These are phyloP conservation scores for Noctilio leporinus DNA, from an alignment of 2,113 vertebrate species.

Conservation along the genomic window DNA sequence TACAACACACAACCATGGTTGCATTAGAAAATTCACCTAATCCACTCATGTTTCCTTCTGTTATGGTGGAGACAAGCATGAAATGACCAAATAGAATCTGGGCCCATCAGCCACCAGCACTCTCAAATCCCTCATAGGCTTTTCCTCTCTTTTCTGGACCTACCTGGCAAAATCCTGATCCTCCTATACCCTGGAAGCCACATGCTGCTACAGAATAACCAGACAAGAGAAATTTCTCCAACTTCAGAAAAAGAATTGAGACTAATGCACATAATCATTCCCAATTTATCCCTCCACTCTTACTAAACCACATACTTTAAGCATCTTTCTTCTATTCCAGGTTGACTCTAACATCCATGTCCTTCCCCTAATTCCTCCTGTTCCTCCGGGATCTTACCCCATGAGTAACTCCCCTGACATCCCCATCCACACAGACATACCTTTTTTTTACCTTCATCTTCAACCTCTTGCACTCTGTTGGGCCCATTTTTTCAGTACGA, in stretches of 20 bases:
- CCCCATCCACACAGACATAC: too few species aligned
- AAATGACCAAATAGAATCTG: background rate
- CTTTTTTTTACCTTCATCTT: background rate
- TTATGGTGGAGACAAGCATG: background rate
- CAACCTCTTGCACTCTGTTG: background rate
- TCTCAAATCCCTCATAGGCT: background rate
- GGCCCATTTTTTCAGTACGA: background rate
- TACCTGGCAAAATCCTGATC: background rate
- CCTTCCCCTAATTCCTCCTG: background rate
- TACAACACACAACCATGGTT: background rate
- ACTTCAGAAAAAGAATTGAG: background rate
- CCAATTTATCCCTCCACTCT: background rate
- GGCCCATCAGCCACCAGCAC: too few species aligned
- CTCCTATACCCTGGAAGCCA: background rate
- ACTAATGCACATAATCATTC: background rate
- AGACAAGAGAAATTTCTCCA: background rate
- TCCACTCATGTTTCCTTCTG: background rate
- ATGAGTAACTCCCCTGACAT: rapidly evolving
- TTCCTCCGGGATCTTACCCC: background rate
- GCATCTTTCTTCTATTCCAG: background rate
- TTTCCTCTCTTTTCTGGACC: background rate
- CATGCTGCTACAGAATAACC: background rate
- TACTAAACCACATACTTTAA: background rate
- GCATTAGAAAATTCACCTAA: background rate
- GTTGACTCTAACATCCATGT: background rate